phyloP scores from a whole-genome alignment of 2,797 vertebrate genomes.

The Neopelma chrysocephalum region DNA sequence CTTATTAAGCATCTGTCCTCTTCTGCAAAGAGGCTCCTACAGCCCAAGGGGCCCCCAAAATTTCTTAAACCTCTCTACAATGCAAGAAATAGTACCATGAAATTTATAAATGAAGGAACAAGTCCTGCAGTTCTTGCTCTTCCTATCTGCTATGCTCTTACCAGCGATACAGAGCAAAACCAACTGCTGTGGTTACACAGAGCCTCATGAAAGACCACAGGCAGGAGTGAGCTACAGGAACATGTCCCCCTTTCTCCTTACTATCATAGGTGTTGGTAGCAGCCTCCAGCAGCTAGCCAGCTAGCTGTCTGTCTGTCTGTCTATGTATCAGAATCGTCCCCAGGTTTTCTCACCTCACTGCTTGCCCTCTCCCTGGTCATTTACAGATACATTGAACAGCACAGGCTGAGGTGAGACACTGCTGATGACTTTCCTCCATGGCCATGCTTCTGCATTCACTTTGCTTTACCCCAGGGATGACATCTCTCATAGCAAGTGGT shows the following conservation, averaged over 20 bases:
- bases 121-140: background rate
- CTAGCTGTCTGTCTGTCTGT: background rate
- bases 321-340: fast-evolving
- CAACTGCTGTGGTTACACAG: background rate
- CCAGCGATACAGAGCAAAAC: fast-evolving
- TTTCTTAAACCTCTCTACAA: background rate
- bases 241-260: background rate
- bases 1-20: background rate
- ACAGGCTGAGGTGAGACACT: background rate
- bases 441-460: background rate
- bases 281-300: background rate
- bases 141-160: background rate
- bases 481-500: background rate
- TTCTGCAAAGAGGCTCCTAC: background rate
- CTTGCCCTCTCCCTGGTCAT: background rate
- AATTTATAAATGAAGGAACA: background rate
- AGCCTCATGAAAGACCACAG: background rate
- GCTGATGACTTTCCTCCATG: background rate
- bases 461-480: background rate
- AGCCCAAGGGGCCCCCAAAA: background rate
- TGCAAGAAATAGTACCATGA: background rate
- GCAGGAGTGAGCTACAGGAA: background rate
- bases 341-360: background rate
- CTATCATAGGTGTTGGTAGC: background rate
- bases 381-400: background rate